Conservation (phyloP, 2,797 vertebrate species). For the Pelochelys cantorii region DNA sequence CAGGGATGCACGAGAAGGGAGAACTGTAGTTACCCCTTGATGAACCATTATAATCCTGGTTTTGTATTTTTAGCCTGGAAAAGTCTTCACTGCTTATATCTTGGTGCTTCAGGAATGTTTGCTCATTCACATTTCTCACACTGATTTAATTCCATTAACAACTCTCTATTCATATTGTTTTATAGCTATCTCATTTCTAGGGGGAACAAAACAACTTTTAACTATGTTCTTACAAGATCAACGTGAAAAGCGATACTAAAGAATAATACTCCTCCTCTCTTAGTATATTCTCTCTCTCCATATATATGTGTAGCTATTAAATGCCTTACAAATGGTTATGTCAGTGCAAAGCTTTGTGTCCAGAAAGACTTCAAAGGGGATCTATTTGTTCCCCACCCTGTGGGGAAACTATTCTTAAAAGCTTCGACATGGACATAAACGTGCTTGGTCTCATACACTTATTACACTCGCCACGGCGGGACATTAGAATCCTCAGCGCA, state of each 20-base stretch:
- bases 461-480: conserved; percentile 69
- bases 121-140: background rate
- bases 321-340: conserved; percentile 51
- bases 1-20: background rate
- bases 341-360: conserved; percentile 52
- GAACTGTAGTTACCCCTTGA: background rate
- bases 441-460: conserved; percentile 66
- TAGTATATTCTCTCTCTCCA: fast-evolving
- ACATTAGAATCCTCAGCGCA: conserved; percentile 53
- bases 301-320: background rate
- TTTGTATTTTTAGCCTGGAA: background rate
- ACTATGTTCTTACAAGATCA: too few species aligned
- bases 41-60: background rate
- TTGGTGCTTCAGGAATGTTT: background rate
- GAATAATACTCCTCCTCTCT: background rate
- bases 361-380: conserved; percentile 54
- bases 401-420: conserved; percentile 57
- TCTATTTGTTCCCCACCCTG: conserved; percentile 66
- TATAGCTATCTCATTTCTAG: background rate
- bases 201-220: background rate
- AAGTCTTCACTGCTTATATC: background rate
- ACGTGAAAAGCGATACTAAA: background rate
- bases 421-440: conserved; percentile 67
- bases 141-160: background rate
- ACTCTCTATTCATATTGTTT: background rate